phyloP scores from a whole-genome alignment of 2,888 invertebrate genomes.

The Hololepta plana region DNA sequence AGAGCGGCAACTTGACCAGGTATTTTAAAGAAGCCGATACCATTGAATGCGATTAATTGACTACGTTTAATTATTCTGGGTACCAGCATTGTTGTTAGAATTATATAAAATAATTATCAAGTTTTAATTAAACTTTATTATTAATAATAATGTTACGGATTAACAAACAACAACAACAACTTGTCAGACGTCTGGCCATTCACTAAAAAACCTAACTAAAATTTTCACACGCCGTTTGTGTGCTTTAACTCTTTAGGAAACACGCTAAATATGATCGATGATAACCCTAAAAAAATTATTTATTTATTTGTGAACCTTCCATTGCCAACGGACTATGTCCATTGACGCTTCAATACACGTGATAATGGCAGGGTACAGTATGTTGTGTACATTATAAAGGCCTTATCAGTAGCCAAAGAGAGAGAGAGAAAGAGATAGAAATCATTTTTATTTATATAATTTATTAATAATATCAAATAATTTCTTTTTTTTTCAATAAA shows the following conservation, averaged over 20 bases:
- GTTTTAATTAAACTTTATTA: not conserved
- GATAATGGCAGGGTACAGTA: constrained; percentile 5
- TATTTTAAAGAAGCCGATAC: constrained; percentile 18
- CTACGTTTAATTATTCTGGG: constrained; percentile 12
- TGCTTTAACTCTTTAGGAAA: not conserved
- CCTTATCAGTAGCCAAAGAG: no score
- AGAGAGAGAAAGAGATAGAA: no score
- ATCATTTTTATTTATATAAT: no score
- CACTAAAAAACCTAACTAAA: no score
- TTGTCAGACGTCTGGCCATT: no score
- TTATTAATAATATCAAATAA: no score
- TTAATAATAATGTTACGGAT: not conserved
- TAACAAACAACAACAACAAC: no score
- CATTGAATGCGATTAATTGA: constrained; percentile 15
- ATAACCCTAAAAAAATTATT: constrained; percentile 1
- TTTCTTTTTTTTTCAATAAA: no score
- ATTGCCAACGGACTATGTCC: constrained; percentile 16
- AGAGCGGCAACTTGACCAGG: constrained; percentile 19
- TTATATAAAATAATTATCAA: not conserved
- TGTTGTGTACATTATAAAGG: no score
- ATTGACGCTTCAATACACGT: constrained; percentile 12
- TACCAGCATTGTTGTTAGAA: constrained; percentile 12
- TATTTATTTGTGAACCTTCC: constrained; percentile 10
- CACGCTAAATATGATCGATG: not conserved
- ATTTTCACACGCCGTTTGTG: no score